Evolutionary conservation across 2,113 vertebrate species (phyloP), one percentile per base, ranked within the genome.

Genomic region (Taxidea taxus): DNA sequence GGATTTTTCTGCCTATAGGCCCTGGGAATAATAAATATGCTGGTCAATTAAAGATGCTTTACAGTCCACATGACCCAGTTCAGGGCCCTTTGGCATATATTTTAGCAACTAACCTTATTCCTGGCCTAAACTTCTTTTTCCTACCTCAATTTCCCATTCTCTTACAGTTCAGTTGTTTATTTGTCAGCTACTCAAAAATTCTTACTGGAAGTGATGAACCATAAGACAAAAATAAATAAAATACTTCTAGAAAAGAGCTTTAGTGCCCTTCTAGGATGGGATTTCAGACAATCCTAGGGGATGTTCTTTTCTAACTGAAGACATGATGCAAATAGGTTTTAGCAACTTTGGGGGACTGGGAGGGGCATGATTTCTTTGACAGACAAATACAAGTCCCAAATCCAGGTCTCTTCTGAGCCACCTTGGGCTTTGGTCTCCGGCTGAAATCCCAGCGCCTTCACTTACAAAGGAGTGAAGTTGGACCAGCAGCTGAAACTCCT

Each of bases 161-260:
- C 8, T 83, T 64, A 18, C 0, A 56, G 49, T 58, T 58, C 18
- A 39, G 39, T 21, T 72, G 34, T 31, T 3, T 77, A 37, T 60
- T n/a, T 82, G 18, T 82, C 62, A 95, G 44, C 15, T 86, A 49
- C 70, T 96, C 83, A 47, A 60, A 60, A 87, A 94, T 90, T 93
- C 56, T 58, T 49, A 91, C 39, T 68, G 37, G 78, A 80, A 80
- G 86, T 27, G 18, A 49, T 49, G 27, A 88, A 15, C 37, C 27
- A 4, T 25, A 78, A 64, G 34, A 47, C 49, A 83, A 72, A 80
- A 77, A 47, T 74, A 85, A 88, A 92, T 74, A 85, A 88, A 92
- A 64, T 62, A 39, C 12, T 72, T 92, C 5, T 58, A 86, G 51
- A 78, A 95, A 74, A 51, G 42, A 70, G 21, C 20, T 56, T 62